Conservation (phyloP, 2,797 vertebrate genomes). For the Anguilla anguilla region DNA sequence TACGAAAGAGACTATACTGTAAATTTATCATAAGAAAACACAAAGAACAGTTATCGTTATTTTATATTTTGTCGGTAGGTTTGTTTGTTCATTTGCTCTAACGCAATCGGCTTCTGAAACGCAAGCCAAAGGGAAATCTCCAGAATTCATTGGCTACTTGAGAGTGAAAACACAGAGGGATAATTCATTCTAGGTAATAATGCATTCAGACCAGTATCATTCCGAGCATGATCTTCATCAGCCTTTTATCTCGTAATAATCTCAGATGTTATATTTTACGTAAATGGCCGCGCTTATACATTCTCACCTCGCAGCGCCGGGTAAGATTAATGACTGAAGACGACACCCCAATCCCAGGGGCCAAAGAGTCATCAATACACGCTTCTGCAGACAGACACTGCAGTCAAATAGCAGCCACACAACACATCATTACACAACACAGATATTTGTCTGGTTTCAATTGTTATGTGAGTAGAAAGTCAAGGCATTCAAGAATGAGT, state of each 20-base stretch:
- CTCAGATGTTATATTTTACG: slow-evolving; percentile 5
- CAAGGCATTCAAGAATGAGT: background rate
- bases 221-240: slow-evolving; percentile 27
- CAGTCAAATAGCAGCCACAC: slow-evolving; percentile 19
- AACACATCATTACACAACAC: slow-evolving; percentile 4
- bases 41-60: slow-evolving; percentile 39
- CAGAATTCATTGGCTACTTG: slow-evolving; percentile 2
- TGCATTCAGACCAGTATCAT: slow-evolving; percentile 3
- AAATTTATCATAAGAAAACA: slow-evolving; percentile 41
- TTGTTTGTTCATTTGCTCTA: slow-evolving; percentile 37
- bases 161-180: slow-evolving; percentile 23
- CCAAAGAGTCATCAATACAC: slow-evolving; percentile 30
- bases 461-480: background rate
- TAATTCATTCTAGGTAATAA: slow-evolving; percentile 12
- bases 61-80: slow-evolving; percentile 36
- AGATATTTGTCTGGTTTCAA: background rate
- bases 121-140: slow-evolving; percentile 26
- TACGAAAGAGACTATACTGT: slow-evolving; percentile 37
- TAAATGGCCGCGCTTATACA: background rate
- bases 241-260: slow-evolving; percentile 24
- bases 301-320: slow-evolving; percentile 11
- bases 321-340: slow-evolving; percentile 33
- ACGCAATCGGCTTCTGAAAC: slow-evolving; percentile 30
- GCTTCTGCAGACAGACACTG: slow-evolving; percentile 4
- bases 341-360: background rate